Evolutionary conservation across 2,888 invertebrate species (phyloP), one percentile per base, ranked within the genome.

Genomic region (Drosophila setosimentum): DNA sequence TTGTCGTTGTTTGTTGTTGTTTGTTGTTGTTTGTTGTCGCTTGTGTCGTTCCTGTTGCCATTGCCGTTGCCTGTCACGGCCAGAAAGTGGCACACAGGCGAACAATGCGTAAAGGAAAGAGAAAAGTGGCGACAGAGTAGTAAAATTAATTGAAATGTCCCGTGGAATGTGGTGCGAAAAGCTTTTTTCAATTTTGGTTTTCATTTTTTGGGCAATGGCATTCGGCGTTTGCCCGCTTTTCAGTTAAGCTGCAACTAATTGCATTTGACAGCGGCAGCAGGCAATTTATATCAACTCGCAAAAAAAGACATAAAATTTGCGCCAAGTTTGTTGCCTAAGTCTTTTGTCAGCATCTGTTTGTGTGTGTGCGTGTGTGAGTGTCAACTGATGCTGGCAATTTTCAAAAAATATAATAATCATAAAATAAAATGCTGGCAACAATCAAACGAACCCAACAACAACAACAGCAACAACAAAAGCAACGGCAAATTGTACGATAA

Each of bases 211-310:
- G 88, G 72, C 88, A 88, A 64, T 66, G 86, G 74, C 66, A 68
- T 80, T 76, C 45, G 63, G 33, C 63, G 53, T 66, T 70, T 68
- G 78, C 49, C 61, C 71, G 61, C 68, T 63, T 84, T 87, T 89
- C 89, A 89, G 87, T 85, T 89, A 84, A 87, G 71, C 75, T 76
- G 61, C 80, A 77, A 66, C 87, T 87, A 85, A 85, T 85, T 89
- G 89, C 87, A 84, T 68, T 79, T 87, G 89, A 85, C 84, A 89
- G 82, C 81, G 65, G 64, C 66, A 67, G 70, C 72, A 66, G 71
- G 59, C 77, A 72, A 73, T 66, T 57, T 73, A 61, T 73, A 60
- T 27, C 57, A 63, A 68, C 63, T 70, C 60, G 66, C 83, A 73
- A 70, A 68, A 76, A 74, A 35, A 54, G 62, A 73, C 50, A 49